These are phyloP conservation scores for Indicator maculatus DNA, from an alignment of 2,113 vertebrate species.

Conservation along the genomic window DNA sequence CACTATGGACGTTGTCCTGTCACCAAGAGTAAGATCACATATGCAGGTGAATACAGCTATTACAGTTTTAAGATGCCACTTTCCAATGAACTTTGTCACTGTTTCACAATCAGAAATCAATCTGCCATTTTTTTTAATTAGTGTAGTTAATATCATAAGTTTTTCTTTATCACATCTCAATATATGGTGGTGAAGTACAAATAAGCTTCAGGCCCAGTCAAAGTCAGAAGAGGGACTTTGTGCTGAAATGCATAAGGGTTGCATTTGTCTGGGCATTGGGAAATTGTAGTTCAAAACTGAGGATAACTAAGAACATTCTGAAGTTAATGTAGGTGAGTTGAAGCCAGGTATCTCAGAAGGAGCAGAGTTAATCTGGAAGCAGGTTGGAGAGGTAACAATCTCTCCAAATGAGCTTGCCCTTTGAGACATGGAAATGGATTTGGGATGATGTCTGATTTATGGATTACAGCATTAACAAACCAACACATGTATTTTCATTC, in stretches of 20 bases:
- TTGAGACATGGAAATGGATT: neutral
- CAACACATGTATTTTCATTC: neutral
- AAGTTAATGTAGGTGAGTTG: neutral
- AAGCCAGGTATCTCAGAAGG: neutral
- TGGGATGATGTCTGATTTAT: neutral
- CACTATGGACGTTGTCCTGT: neutral
- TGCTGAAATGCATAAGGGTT: neutral
- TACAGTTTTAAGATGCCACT: neutral
- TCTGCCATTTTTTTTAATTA: neutral
- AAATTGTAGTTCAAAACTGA: neutral
- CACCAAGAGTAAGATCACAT: fast-evolving
- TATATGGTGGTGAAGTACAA: fast-evolving
- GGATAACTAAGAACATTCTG: neutral
- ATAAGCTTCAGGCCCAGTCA: neutral
- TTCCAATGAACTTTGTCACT: neutral
- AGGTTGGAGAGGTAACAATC: neutral
- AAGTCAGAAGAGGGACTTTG: neutral
- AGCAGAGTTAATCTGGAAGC: neutral
- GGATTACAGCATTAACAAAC: neutral
- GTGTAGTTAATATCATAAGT: fast-evolving
- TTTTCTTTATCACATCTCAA: neutral
- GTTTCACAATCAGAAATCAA: neutral
- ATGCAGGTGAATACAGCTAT: neutral
- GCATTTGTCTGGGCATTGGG: fast-evolving
- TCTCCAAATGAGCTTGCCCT: neutral